Conservation (phyloP, 2,797 vertebrate species). For the Luscinia megarhynchos region DNA sequence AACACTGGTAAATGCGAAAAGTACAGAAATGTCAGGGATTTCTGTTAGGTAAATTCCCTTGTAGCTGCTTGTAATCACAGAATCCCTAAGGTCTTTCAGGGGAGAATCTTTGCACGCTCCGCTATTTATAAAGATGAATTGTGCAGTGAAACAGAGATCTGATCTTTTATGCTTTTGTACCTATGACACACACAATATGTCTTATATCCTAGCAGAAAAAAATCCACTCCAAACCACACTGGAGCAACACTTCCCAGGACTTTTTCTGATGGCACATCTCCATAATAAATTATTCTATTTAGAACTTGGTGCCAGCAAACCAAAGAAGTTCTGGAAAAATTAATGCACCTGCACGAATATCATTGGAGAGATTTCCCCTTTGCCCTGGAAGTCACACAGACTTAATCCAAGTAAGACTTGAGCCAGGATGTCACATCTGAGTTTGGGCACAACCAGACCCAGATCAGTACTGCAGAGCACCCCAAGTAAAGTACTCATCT, state of each 20-base stretch:
- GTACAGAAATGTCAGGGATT: fast-evolving
- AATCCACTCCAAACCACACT: neutral
- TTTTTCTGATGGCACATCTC: neutral
- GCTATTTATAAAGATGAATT: neutral
- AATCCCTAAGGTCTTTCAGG: neutral
- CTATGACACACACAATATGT: neutral
- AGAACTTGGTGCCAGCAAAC: neutral
- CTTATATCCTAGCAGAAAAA: neutral
- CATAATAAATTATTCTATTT: neutral
- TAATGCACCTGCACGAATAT: fast-evolving
- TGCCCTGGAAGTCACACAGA: neutral
- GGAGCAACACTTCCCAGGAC: neutral
- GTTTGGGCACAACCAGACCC: neutral
- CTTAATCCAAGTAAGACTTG: neutral
- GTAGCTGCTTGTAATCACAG: neutral
- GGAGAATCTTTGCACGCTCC: neutral
- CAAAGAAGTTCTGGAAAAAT: neutral
- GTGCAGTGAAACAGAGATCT: neutral
- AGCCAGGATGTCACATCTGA: neutral
- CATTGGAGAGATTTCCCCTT: neutral
- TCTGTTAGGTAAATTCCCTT: neutral
- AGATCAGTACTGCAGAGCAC: neutral
- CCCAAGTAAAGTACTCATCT: neutral
- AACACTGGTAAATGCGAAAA: neutral
- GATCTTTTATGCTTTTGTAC: neutral